Evolutionary conservation across 2,113 vertebrate genomes (phyloP), one percentile per base, ranked within the genome.

Genomic region (Eulacestoma nigropectus): DNA sequence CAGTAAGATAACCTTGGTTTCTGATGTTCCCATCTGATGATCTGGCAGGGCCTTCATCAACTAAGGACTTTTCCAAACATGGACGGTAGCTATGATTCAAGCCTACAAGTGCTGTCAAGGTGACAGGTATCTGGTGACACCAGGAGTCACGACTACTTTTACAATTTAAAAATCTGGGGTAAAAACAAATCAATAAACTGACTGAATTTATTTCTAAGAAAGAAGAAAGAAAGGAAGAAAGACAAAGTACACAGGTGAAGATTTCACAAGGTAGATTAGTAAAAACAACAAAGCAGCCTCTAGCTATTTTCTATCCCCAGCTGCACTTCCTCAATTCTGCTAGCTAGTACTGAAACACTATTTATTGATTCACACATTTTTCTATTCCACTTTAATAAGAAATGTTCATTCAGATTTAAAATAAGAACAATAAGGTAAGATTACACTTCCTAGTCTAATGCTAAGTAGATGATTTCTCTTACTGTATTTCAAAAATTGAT

Each of bases 131-230:
- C 68, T 83, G 67, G 47, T 77, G 56, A 90, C 90, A 93, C 35
- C 59, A 89, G 39, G 76, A 96, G 59, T 90, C 87, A 91, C 84
- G 87, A 53, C 84, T 87, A 53, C 73, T 85, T 90, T 63, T 81
- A 80, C 70, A 81, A 52, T 55, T 93, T 89, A 74, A 96, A 96
- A 95, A 95, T 74, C 56, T 73, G 32, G 47, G 41, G 42, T 90
- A 64, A 95, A 96, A 95, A 13, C 73, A 93, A 96, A 93, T 93
- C 82, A 83, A 96, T 96, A 93, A 95, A 80, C 47, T 90, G 91
- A 92, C 84, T 78, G 77, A 96, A 64, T 73, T 53, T 94, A 69
- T 83, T 96, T 93, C 77, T 74, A 79, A 93, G 63, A 95, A 93
- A 96, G 80, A 91, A 87, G 16, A 59, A 91, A 70, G 62, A 18